These are phyloP conservation scores for Falco novaeseelandiae DNA, from an alignment of 2,797 vertebrate genomes.

Conservation along the genomic window DNA sequence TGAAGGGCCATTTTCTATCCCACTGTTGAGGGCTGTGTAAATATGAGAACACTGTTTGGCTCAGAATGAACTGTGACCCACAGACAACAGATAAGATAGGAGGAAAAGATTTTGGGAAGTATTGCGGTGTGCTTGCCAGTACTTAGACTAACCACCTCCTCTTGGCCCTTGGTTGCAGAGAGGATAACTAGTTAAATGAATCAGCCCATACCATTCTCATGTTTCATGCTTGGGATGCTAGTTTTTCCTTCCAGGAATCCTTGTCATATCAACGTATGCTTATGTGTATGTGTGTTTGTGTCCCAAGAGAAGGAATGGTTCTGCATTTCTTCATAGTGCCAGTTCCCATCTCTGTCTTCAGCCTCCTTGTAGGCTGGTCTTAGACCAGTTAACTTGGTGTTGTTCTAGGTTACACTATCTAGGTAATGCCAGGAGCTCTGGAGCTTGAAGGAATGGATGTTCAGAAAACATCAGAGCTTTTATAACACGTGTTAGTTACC, in stretches of 20 bases:
- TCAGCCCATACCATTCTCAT: not conserved
- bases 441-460: not conserved
- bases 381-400: not conserved
- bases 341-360: not conserved
- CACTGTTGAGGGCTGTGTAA: not conserved
- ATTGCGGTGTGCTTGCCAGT: not conserved
- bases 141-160: not conserved
- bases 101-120: not conserved
- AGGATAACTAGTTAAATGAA: not conserved
- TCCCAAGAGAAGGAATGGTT: not conserved
- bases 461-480: not conserved
- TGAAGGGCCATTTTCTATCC: not conserved
- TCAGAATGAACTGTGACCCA: not conserved
- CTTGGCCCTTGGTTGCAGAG: not conserved
- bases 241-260: not conserved
- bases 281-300: not conserved
- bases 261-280: not conserved
- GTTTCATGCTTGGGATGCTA: not conserved
- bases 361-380: not conserved
- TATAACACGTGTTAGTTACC: not conserved
- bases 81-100: not conserved
- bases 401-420: not conserved
- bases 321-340: not conserved
- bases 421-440: not conserved
- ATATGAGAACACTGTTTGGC: not conserved